A percentile compares a stretch with the other conserved stretches of the same genome.
Conservation (phyloP, 2,113 vertebrate genomes). For the human region DNA sequence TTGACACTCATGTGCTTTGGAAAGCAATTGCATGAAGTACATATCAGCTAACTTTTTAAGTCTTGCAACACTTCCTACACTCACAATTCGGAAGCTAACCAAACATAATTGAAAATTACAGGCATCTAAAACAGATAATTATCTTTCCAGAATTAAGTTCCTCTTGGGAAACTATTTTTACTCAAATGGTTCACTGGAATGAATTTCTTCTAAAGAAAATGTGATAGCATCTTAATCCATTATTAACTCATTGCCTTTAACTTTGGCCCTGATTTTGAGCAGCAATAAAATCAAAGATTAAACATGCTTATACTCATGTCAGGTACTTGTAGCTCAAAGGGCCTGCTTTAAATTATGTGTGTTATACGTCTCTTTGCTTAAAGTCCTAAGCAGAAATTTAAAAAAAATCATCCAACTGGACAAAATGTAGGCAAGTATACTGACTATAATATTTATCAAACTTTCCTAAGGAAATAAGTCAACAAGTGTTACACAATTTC, state of each 20-base stretch:
- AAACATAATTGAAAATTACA: slow-evolving; percentile 65
- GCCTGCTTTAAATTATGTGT: background rate
- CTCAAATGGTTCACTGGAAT: slow-evolving; percentile 44
- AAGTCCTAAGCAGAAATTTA: background rate
- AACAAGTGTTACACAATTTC: background rate
- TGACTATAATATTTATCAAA: background rate
- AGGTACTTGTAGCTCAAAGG: background rate
- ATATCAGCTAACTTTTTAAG: background rate
- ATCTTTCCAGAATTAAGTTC: slow-evolving; percentile 58
- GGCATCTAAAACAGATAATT: slow-evolving; percentile 59
- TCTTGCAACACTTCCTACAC: background rate
- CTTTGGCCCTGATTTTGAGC: slow-evolving; percentile 2
- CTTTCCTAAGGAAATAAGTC: background rate
- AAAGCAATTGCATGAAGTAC: slow-evolving; percentile 21
- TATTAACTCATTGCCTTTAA: slow-evolving; percentile 22
- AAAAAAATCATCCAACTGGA: background rate
- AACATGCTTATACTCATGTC: background rate
- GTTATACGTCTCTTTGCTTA: background rate
- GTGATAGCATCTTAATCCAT: slow-evolving; percentile 30
- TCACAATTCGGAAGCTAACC: slow-evolving; percentile 50
- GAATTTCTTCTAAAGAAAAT: slow-evolving; percentile 45
- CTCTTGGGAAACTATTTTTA: slow-evolving; percentile 65
- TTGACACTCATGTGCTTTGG: background rate
- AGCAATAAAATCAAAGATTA: background rate
- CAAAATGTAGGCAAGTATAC: background rate